These are phyloP conservation scores for Rhagologus leucostigma DNA, from an alignment of 2,113 vertebrate species.

Conservation along the genomic window DNA sequence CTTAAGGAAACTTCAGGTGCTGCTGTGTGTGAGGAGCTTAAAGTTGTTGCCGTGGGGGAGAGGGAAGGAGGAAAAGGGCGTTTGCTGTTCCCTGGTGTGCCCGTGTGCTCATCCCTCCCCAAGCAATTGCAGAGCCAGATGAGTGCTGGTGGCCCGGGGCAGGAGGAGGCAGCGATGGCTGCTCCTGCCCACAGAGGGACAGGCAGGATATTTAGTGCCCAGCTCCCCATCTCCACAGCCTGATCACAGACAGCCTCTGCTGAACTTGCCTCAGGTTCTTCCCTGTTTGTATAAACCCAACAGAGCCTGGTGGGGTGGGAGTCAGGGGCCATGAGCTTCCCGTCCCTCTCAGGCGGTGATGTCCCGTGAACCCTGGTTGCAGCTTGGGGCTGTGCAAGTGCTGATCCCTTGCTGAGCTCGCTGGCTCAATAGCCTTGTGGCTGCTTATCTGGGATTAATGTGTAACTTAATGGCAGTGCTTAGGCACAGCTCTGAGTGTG, in stretches of 20 bases:
- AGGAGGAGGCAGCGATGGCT: neutral
- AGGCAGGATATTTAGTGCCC: neutral
- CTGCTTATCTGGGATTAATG: constrained; percentile 62
- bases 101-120: neutral
- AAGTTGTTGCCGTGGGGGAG: neutral
- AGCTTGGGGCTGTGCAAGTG: neutral
- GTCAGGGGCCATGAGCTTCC: neutral
- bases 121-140: neutral
- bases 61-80: neutral
- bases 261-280: neutral
- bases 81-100: neutral
- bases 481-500: neutral
- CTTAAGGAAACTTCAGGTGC: neutral
- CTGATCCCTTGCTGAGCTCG: constrained; percentile 36
- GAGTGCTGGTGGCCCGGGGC: neutral
- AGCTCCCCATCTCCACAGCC: accelerated
- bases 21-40: neutral
- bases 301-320: neutral
- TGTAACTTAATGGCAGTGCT: neutral
- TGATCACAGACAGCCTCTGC: neutral
- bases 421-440: constrained; percentile 32
- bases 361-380: neutral
- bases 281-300: neutral
- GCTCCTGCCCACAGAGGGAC: neutral
- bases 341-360: accelerated